Evolutionary conservation across 2,888 invertebrate species (phyloP).

Genomic region (Nemurella pictetii): DNA sequence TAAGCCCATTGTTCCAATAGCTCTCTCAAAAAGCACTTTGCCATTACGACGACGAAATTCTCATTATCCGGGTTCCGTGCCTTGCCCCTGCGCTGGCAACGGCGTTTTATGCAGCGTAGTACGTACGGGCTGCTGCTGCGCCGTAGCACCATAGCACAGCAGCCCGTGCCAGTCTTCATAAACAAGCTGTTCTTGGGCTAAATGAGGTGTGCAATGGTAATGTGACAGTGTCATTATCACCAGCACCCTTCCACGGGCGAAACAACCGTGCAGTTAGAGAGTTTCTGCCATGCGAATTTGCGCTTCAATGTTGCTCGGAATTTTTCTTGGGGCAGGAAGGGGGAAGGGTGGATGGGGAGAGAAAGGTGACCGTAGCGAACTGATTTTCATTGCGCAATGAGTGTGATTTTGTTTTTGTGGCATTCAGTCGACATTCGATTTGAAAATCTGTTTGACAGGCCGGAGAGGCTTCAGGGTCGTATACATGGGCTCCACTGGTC

Average conservation of each 20-base stretch:
- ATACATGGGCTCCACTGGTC: no score
- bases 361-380: no score
- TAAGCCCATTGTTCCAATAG: slow-evolving; percentile 9
- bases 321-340: not conserved
- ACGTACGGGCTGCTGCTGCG: not conserved
- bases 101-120: not conserved
- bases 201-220: slow-evolving; percentile 27
- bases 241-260: not conserved
- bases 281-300: not conserved
- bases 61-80: not conserved
- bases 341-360: not conserved
- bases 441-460: no score
- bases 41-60: not conserved
- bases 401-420: no score
- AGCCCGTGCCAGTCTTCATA: not conserved
- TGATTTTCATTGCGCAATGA: no score
- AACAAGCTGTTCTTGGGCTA: slow-evolving; percentile 9
- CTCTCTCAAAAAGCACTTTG: slow-evolving; percentile 15
- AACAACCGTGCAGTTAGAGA: not conserved
- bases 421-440: no score
- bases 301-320: not conserved
- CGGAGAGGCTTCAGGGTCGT: no score
- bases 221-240: slow-evolving; percentile 23
- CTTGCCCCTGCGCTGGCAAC: not conserved
- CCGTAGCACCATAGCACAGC: not conserved